Conservation (phyloP, 1,140 invertebrate genomes). For the Calephelis nemesis region DNA sequence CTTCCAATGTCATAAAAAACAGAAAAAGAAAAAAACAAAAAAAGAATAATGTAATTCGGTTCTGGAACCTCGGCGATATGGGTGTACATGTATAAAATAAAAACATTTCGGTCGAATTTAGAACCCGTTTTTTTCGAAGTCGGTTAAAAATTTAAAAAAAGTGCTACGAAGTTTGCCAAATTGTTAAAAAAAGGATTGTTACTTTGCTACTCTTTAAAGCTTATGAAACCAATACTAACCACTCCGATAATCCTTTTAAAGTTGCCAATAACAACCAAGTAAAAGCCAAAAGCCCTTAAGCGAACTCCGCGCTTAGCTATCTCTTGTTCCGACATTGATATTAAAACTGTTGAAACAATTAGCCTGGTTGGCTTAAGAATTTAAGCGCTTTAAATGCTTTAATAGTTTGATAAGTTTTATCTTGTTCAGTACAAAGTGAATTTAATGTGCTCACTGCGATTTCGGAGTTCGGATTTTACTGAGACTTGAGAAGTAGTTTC, state of each 20-base stretch:
- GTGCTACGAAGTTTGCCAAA: no score
- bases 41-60: no score
- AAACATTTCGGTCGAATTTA: no score
- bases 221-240: background rate
- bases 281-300: slow-evolving; percentile 1
- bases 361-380: slow-evolving; percentile 12
- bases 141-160: no score
- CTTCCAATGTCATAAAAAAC: no score
- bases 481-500: no score
- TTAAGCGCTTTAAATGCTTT: slow-evolving; percentile 19
- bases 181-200: no score
- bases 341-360: slow-evolving; percentile 14
- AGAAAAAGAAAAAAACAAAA: no score
- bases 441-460: slow-evolving; percentile 6
- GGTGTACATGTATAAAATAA: no score
- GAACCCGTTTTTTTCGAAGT: no score
- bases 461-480: background rate
- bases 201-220: no score
- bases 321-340: slow-evolving; percentile 12
- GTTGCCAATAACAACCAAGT: slow-evolving; percentile 9
- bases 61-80: no score
- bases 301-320: slow-evolving; percentile 9
- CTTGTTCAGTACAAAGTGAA: slow-evolving; percentile 2
- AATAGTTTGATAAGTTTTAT: slow-evolving; percentile 19
- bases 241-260: slow-evolving; percentile 9